A percentile compares a stretch with the other conserved stretches of the same genome.
Evolutionary conservation across 2,113 vertebrate species (phyloP).

Genomic region (Salvelinus namaycush): DNA sequence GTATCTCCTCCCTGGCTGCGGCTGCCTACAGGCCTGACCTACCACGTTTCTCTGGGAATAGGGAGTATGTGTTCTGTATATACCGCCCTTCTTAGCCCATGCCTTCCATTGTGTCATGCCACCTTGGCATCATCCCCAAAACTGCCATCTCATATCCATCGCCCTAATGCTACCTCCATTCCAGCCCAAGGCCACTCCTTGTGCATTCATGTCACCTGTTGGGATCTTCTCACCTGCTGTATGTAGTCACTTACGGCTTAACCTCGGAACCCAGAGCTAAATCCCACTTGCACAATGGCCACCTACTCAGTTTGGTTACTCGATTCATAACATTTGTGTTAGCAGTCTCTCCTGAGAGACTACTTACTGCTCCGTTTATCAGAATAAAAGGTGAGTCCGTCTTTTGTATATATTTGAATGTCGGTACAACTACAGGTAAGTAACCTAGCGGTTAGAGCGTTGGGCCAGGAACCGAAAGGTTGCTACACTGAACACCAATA

Average conservation of each 20-base stretch:
- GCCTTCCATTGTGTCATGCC: conserved; percentile 59
- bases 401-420: no score
- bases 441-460: no score
- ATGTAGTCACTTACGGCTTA: no score
- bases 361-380: not conserved
- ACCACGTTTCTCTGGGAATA: conserved; percentile 94
- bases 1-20: conserved; percentile 54
- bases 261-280: no score
- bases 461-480: no score
- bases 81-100: conserved; percentile 63
- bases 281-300: no score
- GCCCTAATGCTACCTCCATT: conserved; percentile 43
- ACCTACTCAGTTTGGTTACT: not conserved
- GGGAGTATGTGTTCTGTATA: conserved; percentile 84
- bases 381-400: not conserved
- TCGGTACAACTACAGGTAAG: no score
- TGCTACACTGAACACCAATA: no score
- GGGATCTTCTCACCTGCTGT: conserved; percentile 5
- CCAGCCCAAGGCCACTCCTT: conserved; percentile 54
- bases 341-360: not conserved
- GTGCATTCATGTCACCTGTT: conserved; percentile 41
- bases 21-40: conserved; percentile 92
- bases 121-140: conserved; percentile 63
- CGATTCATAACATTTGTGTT: not conserved
- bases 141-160: conserved; percentile 55